A percentile compares a stretch with the other conserved stretches of the same genome.
phyloP scores from a whole-genome alignment of 2,797 vertebrate genomes.

The Sebastes cheni region DNA sequence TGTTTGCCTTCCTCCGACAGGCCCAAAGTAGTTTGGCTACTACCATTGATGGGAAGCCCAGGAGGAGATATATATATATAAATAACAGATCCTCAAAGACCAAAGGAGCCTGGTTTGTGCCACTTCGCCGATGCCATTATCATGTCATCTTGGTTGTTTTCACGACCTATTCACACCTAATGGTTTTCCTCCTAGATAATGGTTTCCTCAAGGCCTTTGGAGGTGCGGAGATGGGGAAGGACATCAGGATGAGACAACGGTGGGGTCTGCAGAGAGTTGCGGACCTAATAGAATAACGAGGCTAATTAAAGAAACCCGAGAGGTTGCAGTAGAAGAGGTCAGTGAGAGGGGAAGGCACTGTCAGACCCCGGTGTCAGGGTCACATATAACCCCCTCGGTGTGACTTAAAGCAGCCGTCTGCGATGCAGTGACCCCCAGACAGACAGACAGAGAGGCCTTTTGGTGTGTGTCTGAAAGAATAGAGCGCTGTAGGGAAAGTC shows the following conservation, averaged over 20 bases:
- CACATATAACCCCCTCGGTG: conserved; percentile 25
- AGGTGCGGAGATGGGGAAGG: conserved; percentile 15
- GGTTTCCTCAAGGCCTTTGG: conserved; percentile 74
- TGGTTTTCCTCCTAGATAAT: conserved; percentile 76
- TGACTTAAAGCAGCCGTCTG: conserved; percentile 73
- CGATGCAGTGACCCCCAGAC: conserved; percentile 52
- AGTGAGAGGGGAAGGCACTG: conserved; percentile 45
- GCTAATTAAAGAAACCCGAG: conserved; percentile 67
- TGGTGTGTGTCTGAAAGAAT: conserved; percentile 34
- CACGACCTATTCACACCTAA: conserved; percentile 70
- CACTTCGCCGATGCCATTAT: conserved; percentile 64
- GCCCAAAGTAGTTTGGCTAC: conserved; percentile 20
- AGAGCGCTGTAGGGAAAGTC: conserved; percentile 1
- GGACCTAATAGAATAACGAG: conserved; percentile 71
- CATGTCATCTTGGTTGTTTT: conserved; percentile 70
- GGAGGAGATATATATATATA: not conserved
- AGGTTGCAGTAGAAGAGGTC: conserved; percentile 50
- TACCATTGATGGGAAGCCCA: conserved; percentile 9
- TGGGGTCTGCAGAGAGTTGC: conserved; percentile 20
- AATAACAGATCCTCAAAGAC: conserved; percentile 36
- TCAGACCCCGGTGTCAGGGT: conserved; percentile 59
- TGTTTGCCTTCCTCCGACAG: conserved; percentile 32
- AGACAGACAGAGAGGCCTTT: conserved; percentile 15
- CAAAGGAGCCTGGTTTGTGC: conserved; percentile 67
- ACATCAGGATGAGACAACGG: conserved; percentile 47